Evolutionary conservation across 1,140 invertebrate species (phyloP).

Genomic region (Cotesia vestalis): DNA sequence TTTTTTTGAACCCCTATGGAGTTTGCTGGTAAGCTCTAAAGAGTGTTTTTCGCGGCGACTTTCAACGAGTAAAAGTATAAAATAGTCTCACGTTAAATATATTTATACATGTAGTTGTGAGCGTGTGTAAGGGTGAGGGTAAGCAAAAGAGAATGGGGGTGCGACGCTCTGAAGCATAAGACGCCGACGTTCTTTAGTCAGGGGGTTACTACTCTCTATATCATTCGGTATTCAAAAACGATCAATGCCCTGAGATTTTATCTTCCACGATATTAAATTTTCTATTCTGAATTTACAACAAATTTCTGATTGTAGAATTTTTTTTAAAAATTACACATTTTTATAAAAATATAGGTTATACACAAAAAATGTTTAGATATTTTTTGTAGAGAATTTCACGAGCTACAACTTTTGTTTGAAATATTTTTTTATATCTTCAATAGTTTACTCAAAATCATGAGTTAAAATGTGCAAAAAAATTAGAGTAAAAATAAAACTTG

Average conservation of each 20-base stretch:
- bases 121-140: neutral
- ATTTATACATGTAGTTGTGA: too few species aligned
- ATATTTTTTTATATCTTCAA: too few species aligned
- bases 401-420: too few species aligned
- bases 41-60: constrained; percentile 25
- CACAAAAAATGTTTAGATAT: too few species aligned
- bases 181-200: constrained; percentile 41
- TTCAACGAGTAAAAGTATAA: neutral
- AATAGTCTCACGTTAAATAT: constrained; percentile 8
- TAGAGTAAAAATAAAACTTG: too few species aligned
- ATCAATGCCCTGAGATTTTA: constrained; percentile 53
- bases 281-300: constrained; percentile 2
- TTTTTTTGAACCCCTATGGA: constrained; percentile 7
- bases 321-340: too few species aligned
- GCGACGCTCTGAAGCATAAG: constrained; percentile 38
- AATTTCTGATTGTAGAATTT: too few species aligned
- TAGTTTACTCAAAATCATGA: too few species aligned
- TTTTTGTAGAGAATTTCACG: too few species aligned
- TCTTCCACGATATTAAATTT: constrained; percentile 36
- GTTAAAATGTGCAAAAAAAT: too few species aligned
- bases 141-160: constrained; percentile 11
- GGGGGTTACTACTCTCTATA: constrained; percentile 45
- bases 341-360: too few species aligned
- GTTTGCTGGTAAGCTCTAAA: constrained; percentile 6
- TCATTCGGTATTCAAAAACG: constrained; percentile 62